These are phyloP conservation scores for Drosophila mimetica DNA, from an alignment of 2,888 invertebrate species.

Conservation along the genomic window DNA sequence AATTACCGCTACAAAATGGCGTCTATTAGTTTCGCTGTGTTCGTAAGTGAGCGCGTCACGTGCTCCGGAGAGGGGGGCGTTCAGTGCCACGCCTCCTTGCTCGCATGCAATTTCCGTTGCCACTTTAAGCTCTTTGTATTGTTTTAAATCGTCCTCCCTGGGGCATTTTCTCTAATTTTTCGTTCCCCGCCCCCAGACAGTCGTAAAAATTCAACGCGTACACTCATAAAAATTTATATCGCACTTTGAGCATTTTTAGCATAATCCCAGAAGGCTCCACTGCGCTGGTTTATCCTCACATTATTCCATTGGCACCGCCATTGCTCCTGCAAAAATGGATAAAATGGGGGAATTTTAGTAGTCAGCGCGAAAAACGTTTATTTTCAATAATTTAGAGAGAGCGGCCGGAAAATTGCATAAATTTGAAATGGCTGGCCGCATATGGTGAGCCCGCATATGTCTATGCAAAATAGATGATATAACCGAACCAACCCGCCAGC, in stretches of 20 bases:
- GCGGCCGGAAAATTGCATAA: slow-evolving; percentile 44
- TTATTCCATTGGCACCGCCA: slow-evolving; percentile 26
- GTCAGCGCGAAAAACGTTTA: slow-evolving; percentile 34
- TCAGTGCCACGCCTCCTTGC: slow-evolving; percentile 40
- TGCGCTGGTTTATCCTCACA: slow-evolving; percentile 28
- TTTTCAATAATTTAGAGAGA: slow-evolving; percentile 38
- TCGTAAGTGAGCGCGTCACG: slow-evolving; percentile 53
- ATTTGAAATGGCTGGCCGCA: slow-evolving; percentile 44
- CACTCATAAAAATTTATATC: slow-evolving; percentile 73
- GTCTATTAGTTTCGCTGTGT: slow-evolving; percentile 49
- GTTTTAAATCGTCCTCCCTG: slow-evolving; percentile 62
- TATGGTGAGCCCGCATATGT: slow-evolving; percentile 49
- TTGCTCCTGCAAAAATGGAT: slow-evolving; percentile 29
- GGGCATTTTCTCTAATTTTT: slow-evolving; percentile 25
- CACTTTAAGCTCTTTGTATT: slow-evolving; percentile 48
- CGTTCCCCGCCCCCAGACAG: slow-evolving; percentile 49
- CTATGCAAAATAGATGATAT: slow-evolving; percentile 27
- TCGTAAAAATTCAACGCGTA: slow-evolving; percentile 70
- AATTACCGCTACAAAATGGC: slow-evolving; percentile 82
- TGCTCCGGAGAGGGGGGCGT: slow-evolving; percentile 41
- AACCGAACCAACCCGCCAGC: not conserved
- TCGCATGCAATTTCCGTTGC: slow-evolving; percentile 31
- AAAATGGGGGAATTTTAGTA: slow-evolving; percentile 5
- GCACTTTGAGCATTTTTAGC: slow-evolving; percentile 54
- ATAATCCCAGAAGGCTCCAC: slow-evolving; percentile 23